Base-by-base conservation (phyloP, 2,888 invertebrate genomes). In the Isotomurus palustris region DNA sequence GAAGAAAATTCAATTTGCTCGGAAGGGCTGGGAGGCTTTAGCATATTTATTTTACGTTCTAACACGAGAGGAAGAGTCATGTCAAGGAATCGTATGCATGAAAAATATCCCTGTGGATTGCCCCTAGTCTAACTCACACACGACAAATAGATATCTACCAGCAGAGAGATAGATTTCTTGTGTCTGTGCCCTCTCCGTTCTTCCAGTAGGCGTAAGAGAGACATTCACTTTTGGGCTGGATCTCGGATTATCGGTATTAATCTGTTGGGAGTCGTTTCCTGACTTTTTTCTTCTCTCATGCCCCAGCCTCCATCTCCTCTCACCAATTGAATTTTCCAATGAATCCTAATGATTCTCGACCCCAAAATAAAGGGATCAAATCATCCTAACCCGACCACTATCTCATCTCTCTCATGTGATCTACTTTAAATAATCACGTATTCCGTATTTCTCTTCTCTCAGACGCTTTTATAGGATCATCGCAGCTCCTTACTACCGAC, bases 271-370 rank as follows among this genome's bases (percentile, higher is more conserved):
- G 63, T 69, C 64, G 66, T 69, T 68, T 60, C 56, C 62, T 68
- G 66, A 68, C 68, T 69, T 68, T 66, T 52, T 56, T 55, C 51
- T 52, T 58, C 53, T 53, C 56, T 43, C 57, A 56, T 53, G 61
- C 53, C 47, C 60, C 60, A 54, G 41, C 51, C 53, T 60, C 55
- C 59, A 57, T 59, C 58, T 61, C 57, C 41, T 56, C 58, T 50
- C 43, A 57, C 60, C 67, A 69, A 70, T 70, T 70, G 66, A 70
- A 70, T 70, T 70, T 70, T 66, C 66, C 68, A 70, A 70, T 70
- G 70, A 70, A 70, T 70, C 67, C 68, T 70, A 70, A 70, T 70
- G 66, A 70, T 67, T 64, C 64, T 62, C 66, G 67, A 67, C 70
- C 70, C 68, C 67, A 68, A 69, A 68, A 67, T 67, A 64, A 65